Evolutionary conservation across 2,888 invertebrate species (phyloP).

Genomic region (Mythimna vitellina): DNA sequence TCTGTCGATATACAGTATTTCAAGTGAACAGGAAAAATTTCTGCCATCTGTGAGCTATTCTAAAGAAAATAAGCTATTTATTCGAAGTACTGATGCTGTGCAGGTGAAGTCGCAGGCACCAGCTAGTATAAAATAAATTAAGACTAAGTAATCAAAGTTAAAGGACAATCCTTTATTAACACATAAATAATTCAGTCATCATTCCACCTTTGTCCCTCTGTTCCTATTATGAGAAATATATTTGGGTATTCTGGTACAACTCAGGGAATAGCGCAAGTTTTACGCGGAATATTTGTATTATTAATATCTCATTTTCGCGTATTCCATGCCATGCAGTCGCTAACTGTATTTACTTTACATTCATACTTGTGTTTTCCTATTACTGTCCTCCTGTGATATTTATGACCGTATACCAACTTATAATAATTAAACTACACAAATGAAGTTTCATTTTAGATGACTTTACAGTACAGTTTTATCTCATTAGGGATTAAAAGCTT

Average conservation of each 20-base stretch:
- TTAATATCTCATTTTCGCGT: constrained; percentile 25
- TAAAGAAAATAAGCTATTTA: too few species aligned
- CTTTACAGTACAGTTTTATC: constrained; percentile 11
- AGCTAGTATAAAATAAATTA: too few species aligned
- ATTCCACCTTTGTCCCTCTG: not conserved
- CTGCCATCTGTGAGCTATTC: too few species aligned
- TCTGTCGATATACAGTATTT: too few species aligned
- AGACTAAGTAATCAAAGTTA: not conserved
- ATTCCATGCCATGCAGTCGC: not conserved
- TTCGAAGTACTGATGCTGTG: too few species aligned
- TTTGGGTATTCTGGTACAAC: constrained; percentile 13
- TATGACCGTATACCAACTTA: not conserved
- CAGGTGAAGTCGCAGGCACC: not conserved
- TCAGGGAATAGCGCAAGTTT: not conserved
- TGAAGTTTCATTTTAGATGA: constrained; percentile 8
- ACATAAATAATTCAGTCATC: constrained; percentile 12
- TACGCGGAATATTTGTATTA: constrained; percentile 20
- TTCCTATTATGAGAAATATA: constrained; percentile 1
- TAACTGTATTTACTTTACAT: not conserved
- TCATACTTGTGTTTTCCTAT: constrained; percentile 1
- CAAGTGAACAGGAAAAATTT: too few species aligned
- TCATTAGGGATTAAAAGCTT: constrained; percentile 34
- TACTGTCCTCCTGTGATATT: not conserved
- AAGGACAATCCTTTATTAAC: not conserved
- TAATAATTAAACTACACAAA: constrained; percentile 7